Base-by-base conservation (phyloP, 92 coral and sea anemone genomes). In the Porites cylindrica region DNA sequence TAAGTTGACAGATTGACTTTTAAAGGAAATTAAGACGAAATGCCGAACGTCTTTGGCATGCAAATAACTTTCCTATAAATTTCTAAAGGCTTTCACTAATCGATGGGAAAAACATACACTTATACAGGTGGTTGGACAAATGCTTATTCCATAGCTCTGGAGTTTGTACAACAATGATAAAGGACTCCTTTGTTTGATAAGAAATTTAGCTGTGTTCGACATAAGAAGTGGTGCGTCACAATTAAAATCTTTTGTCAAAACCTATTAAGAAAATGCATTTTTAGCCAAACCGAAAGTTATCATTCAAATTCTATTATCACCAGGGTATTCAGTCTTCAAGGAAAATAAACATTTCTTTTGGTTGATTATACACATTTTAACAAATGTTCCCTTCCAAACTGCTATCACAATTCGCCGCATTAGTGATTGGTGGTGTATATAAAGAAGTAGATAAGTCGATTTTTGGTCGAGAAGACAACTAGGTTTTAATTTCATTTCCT, bases 81-180 rank as follows among this genome's bases (percentile, higher is more conserved):
- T 10, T 50, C 60, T 8, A 72, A n/a, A 52, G 64, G 62, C 10
- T 52, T 14, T 14, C 70, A 56, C 23, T 69, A 81, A 69, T 81
- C 50, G 70, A 56, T 82, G 86, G 53, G 86, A 82, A 82, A 82
- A 82, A 32, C 52, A 19, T 29, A 12, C 38, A 69, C 10, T 56
- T 71, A n/a, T 47, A 14, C 78, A 71, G 54, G n/a, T 82, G 86
- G 59, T 32, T 6, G 13, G 47, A 67, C 56, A 53, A 70, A 47
- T 14, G 78, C 18, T 19, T 21, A 29, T 82, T 14, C 16, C 18
- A 3, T 32, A 16, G 13, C 69, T 26, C 7, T 13, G 58, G 76
- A 70, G 16, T 61, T 70, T 70, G 18, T 1, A 47, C 32, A 18
- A 43, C 54, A 70, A 32, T 24, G 20, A 70, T 20, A 21, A 53